Evolutionary conservation across 2,888 invertebrate species (phyloP), one percentile per base, ranked within the genome.

Genomic region (Mythimna ferrago): DNA sequence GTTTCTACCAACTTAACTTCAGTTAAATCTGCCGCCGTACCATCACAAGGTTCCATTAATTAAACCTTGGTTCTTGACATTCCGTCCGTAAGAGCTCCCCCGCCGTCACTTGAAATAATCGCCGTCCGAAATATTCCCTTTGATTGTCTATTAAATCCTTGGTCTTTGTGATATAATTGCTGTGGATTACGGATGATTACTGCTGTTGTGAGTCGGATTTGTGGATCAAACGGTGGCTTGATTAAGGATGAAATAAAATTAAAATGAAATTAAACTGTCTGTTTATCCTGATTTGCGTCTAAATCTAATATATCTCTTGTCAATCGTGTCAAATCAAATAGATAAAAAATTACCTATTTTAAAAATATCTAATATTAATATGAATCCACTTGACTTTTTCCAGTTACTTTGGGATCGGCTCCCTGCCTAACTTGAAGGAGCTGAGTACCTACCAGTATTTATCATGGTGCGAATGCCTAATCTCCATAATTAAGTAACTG

Each of bases 61-160:
- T 94, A 94, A 93, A 93, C 88, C 87, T 54, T 85, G 89, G 89
- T 89, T 84, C 90, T 92, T 88, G 87, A 91, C 85, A 83, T 80
- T 76, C 81, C 85, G 83, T 84, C 85, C 84, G 88, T 83, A 83
- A 89, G 88, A 88, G 78, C 84, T 81, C 80, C 87, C 67, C 90
- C 82, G 86, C 86, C 86, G 80, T 83, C 91, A 88, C 94, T 94
- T 85, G 88, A 92, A 90, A 93, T 94, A 94, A 95, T 94, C 93
- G 92, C 87, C 86, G 92, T 89, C 89, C 89, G 90, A 92, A 93
- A 94, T 94, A 93, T 93, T 92, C 92, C 90, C 93, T 94, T 93
- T 93, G 92, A 93, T 91, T 93, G 91, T 92, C 92, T 92, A 92
- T 90, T 76, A 91, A 89, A 92, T 90, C 87, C 87, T 89, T 84